These are phyloP conservation scores for Eustalomyia histrio DNA, from an alignment of 2,888 invertebrate species.

Conservation along the genomic window DNA sequence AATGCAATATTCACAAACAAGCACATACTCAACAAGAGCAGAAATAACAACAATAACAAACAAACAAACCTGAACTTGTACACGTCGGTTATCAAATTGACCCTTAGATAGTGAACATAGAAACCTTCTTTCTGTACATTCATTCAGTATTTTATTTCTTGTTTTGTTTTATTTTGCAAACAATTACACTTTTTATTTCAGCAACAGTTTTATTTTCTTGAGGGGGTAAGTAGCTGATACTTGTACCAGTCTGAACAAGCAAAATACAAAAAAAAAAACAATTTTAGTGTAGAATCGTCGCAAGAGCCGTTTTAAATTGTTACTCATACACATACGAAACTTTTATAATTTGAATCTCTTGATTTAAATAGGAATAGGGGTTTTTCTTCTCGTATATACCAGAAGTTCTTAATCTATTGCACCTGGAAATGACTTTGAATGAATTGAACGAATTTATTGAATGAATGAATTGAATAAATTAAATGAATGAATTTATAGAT, in stretches of 20 bases:
- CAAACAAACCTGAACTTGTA: constrained; percentile 47
- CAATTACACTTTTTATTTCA: not conserved
- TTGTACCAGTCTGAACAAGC: not conserved
- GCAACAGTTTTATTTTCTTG: constrained; percentile 2
- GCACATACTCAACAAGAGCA: not conserved
- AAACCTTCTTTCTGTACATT: not conserved
- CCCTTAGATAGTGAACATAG: not conserved
- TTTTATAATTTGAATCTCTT: no score
- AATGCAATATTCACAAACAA: not conserved
- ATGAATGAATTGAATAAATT: no score
- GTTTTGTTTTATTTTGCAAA: constrained; percentile 2
- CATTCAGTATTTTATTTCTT: constrained; percentile 1
- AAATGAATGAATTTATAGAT: no score
- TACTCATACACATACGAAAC: no score
- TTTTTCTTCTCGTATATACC: no score
- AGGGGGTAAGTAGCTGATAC: not conserved
- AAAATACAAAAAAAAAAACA: not conserved
- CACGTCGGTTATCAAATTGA: constrained; percentile 29
- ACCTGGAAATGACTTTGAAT: no score
- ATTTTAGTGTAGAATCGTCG: not conserved
- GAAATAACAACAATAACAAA: not conserved
- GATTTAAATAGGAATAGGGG: no score
- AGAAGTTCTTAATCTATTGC: no score
- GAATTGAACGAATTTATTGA: no score
- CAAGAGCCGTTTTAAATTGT: no score